Conservation (phyloP, 2,113 vertebrate species). For the Hoplias malabaricus region DNA sequence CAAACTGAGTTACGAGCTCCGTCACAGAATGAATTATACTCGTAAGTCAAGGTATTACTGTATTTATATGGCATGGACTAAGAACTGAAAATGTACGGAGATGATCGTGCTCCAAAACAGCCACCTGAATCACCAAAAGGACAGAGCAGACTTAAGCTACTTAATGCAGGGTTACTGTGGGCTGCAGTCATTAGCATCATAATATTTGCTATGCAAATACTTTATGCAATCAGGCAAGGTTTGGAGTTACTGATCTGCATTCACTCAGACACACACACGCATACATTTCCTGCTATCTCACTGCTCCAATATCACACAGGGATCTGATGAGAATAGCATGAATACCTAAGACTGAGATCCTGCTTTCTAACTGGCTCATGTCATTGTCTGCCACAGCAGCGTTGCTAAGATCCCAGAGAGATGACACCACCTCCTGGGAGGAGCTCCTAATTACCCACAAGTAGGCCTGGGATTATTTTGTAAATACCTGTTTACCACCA, state of each 20-base stretch:
- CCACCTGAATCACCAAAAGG: neutral
- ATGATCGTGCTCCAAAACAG: neutral
- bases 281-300: neutral
- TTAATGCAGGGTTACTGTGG: neutral
- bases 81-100: neutral
- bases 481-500: slow-evolving; percentile 77
- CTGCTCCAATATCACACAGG: neutral
- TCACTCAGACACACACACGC: neutral
- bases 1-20: too few species aligned
- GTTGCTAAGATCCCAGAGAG: slow-evolving; percentile 56
- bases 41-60: too few species aligned
- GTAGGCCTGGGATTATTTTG: slow-evolving; percentile 77
- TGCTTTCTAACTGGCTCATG: slow-evolving; percentile 59
- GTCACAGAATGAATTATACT: too few species aligned
- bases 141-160: neutral
- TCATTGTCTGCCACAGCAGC: slow-evolving; percentile 31
- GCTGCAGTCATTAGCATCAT: neutral
- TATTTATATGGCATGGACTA: neutral
- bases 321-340: neutral
- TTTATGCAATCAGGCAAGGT: neutral
- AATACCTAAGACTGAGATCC: slow-evolving; percentile 13
- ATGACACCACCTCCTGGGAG: slow-evolving; percentile 60
- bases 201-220: neutral
- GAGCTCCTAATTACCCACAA: slow-evolving; percentile 68
- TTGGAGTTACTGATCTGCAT: neutral